A percentile compares a stretch with the other conserved stretches of the same genome.
These are phyloP conservation scores for Notothenia rossii DNA, from an alignment of 2,113 vertebrate species.

Conservation along the genomic window DNA sequence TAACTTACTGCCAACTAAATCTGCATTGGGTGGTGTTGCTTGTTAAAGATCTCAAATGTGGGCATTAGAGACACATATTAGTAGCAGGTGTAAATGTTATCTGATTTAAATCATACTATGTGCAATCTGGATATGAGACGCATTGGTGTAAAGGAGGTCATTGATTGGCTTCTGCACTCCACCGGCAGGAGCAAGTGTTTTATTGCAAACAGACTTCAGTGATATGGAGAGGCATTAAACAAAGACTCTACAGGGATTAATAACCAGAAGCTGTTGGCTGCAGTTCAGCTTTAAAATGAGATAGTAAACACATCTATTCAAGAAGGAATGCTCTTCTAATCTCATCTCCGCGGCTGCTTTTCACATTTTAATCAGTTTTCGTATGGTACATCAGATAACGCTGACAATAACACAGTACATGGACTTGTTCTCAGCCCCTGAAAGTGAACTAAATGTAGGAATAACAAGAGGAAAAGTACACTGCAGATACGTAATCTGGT, in stretches of 20 bases:
- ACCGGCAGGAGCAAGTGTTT: conserved; percentile 13
- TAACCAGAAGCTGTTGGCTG: conserved; percentile 51
- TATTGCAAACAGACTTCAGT: conserved; percentile 12
- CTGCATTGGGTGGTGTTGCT: too few relatives aligned
- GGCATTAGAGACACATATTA: too few relatives aligned
- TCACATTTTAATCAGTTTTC: conserved; percentile 37
- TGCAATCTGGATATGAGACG: too few relatives aligned
- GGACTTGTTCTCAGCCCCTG: conserved; percentile 14
- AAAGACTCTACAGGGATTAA: conserved; percentile 52
- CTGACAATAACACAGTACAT: conserved; percentile 41
- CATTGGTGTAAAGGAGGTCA: background rate
- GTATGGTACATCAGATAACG: conserved; percentile 33
- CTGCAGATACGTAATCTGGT: conserved; percentile 38
- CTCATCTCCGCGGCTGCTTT: conserved; percentile 33
- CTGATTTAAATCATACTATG: too few relatives aligned
- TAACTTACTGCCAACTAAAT: too few relatives aligned
- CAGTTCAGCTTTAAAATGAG: conserved; percentile 59
- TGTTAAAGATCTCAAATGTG: too few relatives aligned
- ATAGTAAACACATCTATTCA: conserved; percentile 45
- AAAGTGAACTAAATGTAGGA: conserved; percentile 21
- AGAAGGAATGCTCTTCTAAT: conserved; percentile 39
- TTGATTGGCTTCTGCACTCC: conserved; percentile 34
- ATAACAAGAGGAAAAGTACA: conserved; percentile 11
- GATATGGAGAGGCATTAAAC: conserved; percentile 37
- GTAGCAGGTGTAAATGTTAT: too few relatives aligned